Evolutionary conservation across 2,888 invertebrate species (phyloP).

Genomic region (Carabus problematicus): DNA sequence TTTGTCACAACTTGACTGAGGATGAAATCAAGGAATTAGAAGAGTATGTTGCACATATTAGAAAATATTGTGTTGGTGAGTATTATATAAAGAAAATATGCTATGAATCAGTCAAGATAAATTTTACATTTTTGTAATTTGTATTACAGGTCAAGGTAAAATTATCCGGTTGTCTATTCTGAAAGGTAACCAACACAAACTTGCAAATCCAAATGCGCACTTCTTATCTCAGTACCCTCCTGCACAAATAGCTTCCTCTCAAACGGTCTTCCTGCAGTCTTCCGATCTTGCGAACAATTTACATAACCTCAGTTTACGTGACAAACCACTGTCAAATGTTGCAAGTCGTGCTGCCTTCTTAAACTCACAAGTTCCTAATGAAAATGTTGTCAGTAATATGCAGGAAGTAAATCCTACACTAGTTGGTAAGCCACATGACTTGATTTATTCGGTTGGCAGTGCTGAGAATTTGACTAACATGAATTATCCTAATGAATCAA

Average conservation of each 20-base stretch:
- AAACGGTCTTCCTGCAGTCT: constrained; percentile 52
- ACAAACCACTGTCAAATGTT: constrained; percentile 4
- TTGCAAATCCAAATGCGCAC: constrained; percentile 43
- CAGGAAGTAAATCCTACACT: constrained; percentile 1
- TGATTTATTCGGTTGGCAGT: not conserved
- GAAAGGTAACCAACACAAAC: constrained; percentile 30
- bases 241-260: constrained; percentile 51
- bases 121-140: constrained; percentile 7
- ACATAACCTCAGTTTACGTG: constrained; percentile 35
- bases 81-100: too few species aligned
- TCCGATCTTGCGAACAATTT: constrained; percentile 46
- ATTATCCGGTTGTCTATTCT: constrained; percentile 37
- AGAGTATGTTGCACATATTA: constrained; percentile 58
- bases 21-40: constrained; percentile 57
- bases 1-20: constrained; percentile 64
- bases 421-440: constrained; percentile 1
- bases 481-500: constrained; percentile 1
- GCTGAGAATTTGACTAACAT: not conserved
- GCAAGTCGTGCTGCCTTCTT: not conserved
- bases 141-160: constrained; percentile 42
- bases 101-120: too few species aligned
- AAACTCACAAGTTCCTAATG: constrained; percentile 14
- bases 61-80: constrained; percentile 55
- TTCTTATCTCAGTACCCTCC: constrained; percentile 51
- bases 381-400: not conserved